Base-by-base conservation (phyloP, 2,888 invertebrate species). In the Coelinius sp. region DNA sequence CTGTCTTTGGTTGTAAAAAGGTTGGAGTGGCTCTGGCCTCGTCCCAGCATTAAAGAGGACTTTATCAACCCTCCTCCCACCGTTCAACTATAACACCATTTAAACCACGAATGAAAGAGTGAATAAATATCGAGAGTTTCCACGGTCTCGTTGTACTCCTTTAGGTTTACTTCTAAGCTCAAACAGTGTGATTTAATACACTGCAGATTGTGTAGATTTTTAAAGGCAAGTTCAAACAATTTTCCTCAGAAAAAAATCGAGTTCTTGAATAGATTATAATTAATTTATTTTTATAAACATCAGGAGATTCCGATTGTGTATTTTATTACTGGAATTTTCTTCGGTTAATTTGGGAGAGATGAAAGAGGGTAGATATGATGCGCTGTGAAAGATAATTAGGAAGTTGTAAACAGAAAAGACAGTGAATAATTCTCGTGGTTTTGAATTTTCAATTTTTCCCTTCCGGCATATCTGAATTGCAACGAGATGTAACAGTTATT, bases 1-100 rank as follows among this genome's bases (percentile, higher is more conserved):
- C 68, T 68, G 53, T 68, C 67, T 68, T 56, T 38, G 7, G 8
- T 14, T 27, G 56, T 17, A 59, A 59, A 14, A 31, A 59, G 17
- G 31, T 14, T 31, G 31, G 17, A 59, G 59, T 31, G 35, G 63
- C 46, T 44, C 46, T 44, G 25, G 31, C 7, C 49, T 46, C 17
- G 59, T 62, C 5, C 35, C 27, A 31, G 59, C 20, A 59, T 59
- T 59, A 59, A n/a, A 14, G 35, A 59, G 59, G 59, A 17, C 59
- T 59, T 59, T 59, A 38, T 20, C 14, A 7, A 46, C n/a, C 41
- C 35, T 25, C 14, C 59, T 31, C 68, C 68, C 10, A n/a, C 31
- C 10, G 20, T 35, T 31, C 31, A 59, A 59, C 35, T 35, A 17
- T 25, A 59, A 35, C 59, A 35, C 31, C 59, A 59, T 59, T 59